Evolutionary conservation across 2,113 vertebrate genomes (phyloP).

Genomic region (Triplophysa dalaica): DNA sequence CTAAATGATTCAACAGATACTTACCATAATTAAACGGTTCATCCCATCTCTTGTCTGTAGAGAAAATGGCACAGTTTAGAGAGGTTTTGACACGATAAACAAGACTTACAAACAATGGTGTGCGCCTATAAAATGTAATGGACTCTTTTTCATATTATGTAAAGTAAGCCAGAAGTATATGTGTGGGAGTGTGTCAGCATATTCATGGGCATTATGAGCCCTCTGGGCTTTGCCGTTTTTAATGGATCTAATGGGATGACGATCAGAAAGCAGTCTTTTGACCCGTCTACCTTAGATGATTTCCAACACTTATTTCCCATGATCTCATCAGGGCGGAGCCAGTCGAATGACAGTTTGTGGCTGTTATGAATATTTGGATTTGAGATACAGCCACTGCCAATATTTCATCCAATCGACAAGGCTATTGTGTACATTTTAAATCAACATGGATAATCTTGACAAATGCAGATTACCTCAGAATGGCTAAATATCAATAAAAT

Average conservation of each 20-base stretch:
- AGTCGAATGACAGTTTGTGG: neutral
- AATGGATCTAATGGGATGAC: conserved; percentile 21
- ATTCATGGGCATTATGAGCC: conserved; percentile 10
- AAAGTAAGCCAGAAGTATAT: neutral
- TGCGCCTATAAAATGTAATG: neutral
- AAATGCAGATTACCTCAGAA: neutral
- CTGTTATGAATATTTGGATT: neutral
- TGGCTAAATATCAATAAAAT: neutral
- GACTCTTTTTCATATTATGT: neutral
- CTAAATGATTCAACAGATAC: conserved; percentile 12
- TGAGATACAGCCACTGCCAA: neutral
- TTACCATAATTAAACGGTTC: conserved; percentile 46
- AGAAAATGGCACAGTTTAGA: conserved; percentile 28
- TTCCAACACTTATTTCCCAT: neutral
- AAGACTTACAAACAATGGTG: conserved; percentile 3
- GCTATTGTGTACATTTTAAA: too few species aligned
- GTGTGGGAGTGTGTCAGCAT: conserved; percentile 13
- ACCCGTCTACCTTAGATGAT: neutral
- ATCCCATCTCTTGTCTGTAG: conserved; percentile 32
- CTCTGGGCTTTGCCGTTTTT: neutral
- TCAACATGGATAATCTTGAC: neutral
- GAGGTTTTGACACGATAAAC: neutral
- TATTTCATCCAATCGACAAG: too few species aligned
- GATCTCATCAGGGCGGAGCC: neutral
- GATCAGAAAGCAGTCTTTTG: neutral